Percentiles rank a stretch among this genome's conserved stretches.
Evolutionary conservation across 2,113 vertebrate species (phyloP).

Genomic region (Brachionichthys hirsutus): DNA sequence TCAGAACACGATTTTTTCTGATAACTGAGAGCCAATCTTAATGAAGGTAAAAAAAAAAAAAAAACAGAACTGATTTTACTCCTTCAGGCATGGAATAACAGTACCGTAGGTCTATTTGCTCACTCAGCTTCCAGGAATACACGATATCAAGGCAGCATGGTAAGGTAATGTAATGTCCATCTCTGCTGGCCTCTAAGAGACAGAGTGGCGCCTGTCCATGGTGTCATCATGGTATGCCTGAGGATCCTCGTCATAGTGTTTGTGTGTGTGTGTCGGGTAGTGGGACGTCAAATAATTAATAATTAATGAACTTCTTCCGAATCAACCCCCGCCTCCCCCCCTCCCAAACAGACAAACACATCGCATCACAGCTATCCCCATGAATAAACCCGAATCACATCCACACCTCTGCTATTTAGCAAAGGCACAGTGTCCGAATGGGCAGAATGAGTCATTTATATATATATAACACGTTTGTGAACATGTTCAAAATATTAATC

Average conservation of each 20-base stretch:
- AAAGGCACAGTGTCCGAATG: no score
- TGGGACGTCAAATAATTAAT: conserved; percentile 33
- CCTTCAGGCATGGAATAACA: neutral
- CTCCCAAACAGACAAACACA: conserved; percentile 11
- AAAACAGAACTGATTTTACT: conserved; percentile 42
- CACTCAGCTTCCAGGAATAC: conserved; percentile 62
- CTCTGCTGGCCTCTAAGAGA: conserved; percentile 54
- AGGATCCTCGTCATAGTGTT: no score
- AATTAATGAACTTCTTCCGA: conserved; percentile 42
- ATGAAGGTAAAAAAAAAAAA: conserved; percentile 10
- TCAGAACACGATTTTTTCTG: conserved; percentile 1
- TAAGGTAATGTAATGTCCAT: conserved; percentile 52
- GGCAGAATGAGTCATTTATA: no score
- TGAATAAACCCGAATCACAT: no score
- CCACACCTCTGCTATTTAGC: no score
- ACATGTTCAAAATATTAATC: conserved; percentile 11
- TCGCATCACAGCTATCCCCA: conserved; percentile 15
- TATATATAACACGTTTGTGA: no score
- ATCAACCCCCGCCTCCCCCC: conserved; percentile 7
- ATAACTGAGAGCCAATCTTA: conserved; percentile 19
- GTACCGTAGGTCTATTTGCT: conserved; percentile 34
- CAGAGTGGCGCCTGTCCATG: conserved; percentile 62
- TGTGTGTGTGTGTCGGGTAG: conserved; percentile 16
- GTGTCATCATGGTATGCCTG: conserved; percentile 55
- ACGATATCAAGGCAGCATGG: conserved; percentile 43